Evolutionary conservation across 2,888 invertebrate species (phyloP), one percentile per base, ranked within the genome.

Genomic region (Nymphalis urticae): DNA sequence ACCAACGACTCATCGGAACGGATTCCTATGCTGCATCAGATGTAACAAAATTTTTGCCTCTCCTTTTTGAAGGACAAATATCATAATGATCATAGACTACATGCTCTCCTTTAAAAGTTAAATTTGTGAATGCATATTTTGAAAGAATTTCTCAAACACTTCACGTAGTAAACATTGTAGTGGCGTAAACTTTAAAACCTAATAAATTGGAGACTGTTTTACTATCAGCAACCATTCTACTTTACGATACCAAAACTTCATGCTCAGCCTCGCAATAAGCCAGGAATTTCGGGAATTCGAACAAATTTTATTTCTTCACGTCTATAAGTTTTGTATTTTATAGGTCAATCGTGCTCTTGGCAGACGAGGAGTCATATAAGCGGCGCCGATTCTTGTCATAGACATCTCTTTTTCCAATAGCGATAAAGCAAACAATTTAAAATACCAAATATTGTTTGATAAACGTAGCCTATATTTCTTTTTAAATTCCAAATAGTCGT

Each of bases 291-390:
- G 27, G 21, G 48, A 61, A 53, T 59, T 60, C 48, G 62, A 70
- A 58, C 60, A 69, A 72, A 70, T 72, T 68, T 72, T 72, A 70
- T 70, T 66, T 70, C 70, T 48, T 32, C 32, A 36, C 56, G 32
- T 66, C 68, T 72, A 70, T 70, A 72, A 70, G 68, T 68, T 70
- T 70, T 65, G 50, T 68, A 72, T 73, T 73, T 70, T 70, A 73
- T 73, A 72, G 73, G 73, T 70, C 73, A 72, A 73, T 72, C 70
- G 64, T 72, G 73, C 36, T 64, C 64, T 73, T 73, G 72, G 73
- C 73, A 73, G 70, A 72, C 73, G 68, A 66, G 48, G 32, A 64
- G 61, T 59, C 68, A 54, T 70, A 72, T 71, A 73, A 62, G 64
- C 68, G 72, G 68, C 70, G 72, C 72, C 72, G 66, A 72, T 72